phyloP scores from a whole-genome alignment of 2,797 vertebrate species.

The Phoxinus dragarum region DNA sequence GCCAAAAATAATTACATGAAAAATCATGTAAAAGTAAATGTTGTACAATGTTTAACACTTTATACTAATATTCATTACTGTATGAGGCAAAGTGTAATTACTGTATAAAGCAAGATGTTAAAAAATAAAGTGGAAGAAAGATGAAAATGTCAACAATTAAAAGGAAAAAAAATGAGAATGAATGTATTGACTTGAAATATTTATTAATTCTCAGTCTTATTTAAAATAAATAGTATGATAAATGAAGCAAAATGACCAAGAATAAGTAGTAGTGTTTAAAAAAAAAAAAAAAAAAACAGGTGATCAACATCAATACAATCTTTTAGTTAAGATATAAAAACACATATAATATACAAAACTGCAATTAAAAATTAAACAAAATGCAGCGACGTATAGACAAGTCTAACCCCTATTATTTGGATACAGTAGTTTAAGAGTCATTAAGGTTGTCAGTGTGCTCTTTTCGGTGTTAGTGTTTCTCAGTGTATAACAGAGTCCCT shows the following conservation, averaged over 20 bases:
- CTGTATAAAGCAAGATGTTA: conserved; percentile 28
- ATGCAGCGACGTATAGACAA: conserved; percentile 78
- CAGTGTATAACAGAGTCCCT: conserved; percentile 29
- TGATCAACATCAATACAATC: conserved; percentile 83
- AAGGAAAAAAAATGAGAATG: conserved; percentile 72
- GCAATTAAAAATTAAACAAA: conserved; percentile 73
- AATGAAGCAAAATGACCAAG: conserved; percentile 82
- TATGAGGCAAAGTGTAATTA: neutral
- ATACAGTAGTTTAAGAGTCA: conserved; percentile 73
- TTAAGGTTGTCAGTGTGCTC: conserved; percentile 64
- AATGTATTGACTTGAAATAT: conserved; percentile 85
- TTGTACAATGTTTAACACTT: neutral
- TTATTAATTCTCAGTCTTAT: conserved; percentile 88
- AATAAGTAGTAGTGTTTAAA: conserved; percentile 83
- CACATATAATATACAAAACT: conserved; percentile 81
- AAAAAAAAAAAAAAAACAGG: conserved; percentile 68
- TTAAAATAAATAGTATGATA: conserved; percentile 90
- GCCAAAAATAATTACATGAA: neutral
- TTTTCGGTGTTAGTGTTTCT: conserved; percentile 68
- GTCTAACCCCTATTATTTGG: conserved; percentile 70
- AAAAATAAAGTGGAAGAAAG: conserved; percentile 60
- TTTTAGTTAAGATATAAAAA: conserved; percentile 85
- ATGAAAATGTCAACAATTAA: conserved; percentile 66
- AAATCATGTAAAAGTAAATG: neutral
- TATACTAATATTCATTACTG: neutral